A percentile compares a stretch with the other conserved stretches of the same genome.
Evolutionary conservation across 1,140 invertebrate species (phyloP).

Genomic region (Babylonia areolata): DNA sequence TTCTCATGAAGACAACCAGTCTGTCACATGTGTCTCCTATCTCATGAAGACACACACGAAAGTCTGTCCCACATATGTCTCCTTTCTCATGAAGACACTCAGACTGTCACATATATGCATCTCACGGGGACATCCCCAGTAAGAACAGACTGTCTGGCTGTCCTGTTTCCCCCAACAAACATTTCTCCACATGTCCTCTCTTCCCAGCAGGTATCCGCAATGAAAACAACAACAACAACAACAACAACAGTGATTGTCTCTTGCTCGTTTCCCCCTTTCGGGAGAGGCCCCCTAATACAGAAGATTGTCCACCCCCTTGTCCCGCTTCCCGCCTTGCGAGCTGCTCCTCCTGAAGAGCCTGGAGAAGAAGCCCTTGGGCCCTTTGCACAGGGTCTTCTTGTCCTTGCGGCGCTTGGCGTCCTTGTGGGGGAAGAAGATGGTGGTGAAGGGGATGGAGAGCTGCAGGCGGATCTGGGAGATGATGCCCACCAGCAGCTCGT

Average conservation of each 20-base stretch:
- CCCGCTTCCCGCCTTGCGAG: conserved; percentile 4
- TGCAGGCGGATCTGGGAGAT: conserved; percentile 78
- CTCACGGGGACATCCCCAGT: too few species aligned
- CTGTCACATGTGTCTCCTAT: too few species aligned
- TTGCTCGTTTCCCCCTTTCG: not conserved
- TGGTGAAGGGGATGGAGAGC: conserved; percentile 48
- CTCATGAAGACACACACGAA: too few species aligned
- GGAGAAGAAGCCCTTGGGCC: conserved; percentile 41
- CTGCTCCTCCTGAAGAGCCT: conserved; percentile 44
- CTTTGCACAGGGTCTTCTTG: conserved; percentile 30
- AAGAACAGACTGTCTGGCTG: too few species aligned
- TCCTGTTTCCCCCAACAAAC: too few species aligned
- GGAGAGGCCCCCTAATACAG: not conserved
- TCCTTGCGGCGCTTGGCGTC: conserved; percentile 38
- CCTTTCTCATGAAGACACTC: too few species aligned
- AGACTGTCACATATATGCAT: too few species aligned
- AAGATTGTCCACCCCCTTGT: conserved; percentile 22
- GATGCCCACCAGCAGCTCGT: conserved; percentile 87
- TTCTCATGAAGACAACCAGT: too few species aligned
- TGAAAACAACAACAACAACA: too few species aligned
- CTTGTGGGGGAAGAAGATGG: conserved; percentile 43
- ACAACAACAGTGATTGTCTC: not conserved
- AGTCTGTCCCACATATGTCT: too few species aligned
- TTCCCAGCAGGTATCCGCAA: not conserved
- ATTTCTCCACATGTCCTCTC: not conserved